Evolutionary conservation across 23 tunicate genomes (phyloP).

Genomic region (Clavelina lepadiformis): DNA sequence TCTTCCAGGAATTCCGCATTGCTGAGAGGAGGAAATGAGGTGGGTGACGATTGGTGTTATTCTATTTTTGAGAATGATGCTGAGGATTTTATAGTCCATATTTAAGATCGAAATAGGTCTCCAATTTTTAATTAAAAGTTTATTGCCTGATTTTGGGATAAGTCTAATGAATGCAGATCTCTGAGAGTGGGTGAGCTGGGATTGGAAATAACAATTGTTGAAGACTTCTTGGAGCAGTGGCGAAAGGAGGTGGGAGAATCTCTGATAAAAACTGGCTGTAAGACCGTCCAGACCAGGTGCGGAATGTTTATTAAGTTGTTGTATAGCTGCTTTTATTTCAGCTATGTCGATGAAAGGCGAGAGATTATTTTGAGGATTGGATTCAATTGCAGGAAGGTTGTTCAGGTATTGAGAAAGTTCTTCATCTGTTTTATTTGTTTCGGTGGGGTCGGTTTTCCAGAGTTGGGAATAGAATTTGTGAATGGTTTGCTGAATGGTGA

Average conservation of each 20-base stretch:
- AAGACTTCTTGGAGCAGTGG: neutral
- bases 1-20: neutral
- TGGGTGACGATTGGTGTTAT: neutral
- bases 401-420: no score
- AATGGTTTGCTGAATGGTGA: no score
- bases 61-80: neutral
- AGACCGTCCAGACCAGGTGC: conserved; percentile 10
- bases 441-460: no score
- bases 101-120: conserved; percentile 10
- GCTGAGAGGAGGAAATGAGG: conserved; percentile 5
- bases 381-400: no score
- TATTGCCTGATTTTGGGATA: conserved; percentile 5
- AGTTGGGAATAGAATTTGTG: no score
- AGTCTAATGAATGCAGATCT: conserved; percentile 8
- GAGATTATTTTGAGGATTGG: no score
- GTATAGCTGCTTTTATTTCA: neutral
- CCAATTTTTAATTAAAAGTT: neutral
- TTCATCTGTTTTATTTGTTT: no score
- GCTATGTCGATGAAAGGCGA: conserved; percentile 4
- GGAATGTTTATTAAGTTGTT: conserved; percentile 1
- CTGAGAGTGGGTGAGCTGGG: neutral
- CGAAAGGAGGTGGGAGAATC: neutral
- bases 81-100: conserved; percentile 13
- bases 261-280: conserved; percentile 1
- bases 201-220: conserved; percentile 1